Evolutionary conservation across 2,888 invertebrate species (phyloP), one percentile per base, ranked within the genome.

Genomic region (Melanargia galathea): DNA sequence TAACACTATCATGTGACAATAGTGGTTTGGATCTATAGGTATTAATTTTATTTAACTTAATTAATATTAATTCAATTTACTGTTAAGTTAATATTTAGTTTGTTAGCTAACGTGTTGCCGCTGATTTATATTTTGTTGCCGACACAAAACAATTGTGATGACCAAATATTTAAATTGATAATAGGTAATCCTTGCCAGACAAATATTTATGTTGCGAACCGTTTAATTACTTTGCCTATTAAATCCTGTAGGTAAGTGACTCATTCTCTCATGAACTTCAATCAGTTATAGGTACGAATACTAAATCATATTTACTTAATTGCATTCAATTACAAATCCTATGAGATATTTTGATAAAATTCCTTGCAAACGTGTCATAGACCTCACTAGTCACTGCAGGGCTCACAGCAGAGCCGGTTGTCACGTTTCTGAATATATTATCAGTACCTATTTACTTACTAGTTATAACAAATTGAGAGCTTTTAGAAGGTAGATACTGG

Each of bases 391-490:
- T 10, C 16, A n/a, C 4, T 7, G n/a, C n/a, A n/a, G n/a, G n/a
- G 16, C 40, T 1, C 16, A n/a, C n/a, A 40, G 40, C 7, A 7
- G 1, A 49, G 24, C 26, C 24, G 48, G 48, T 26, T 49, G 48
- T 49, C 48, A 49, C 48, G 48, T 49, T 49, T 49, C 26, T 16
- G 26, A 26, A 49, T 49, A 49, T 26, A 49, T 49, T 26, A 49
- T n/a, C n/a, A n/a, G n/a, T n/a, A n/a, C n/a, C n/a, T 16, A 26
- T 26, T 24, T 49, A 24, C 8, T 43, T 40, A 8, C 43, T 43
- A 43, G 3, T 5, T 26, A 49, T 49, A 26, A 49, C 48, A 49
- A 49, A 49, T 49, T 49, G 26, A n/a, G 13, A 26, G 24, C n/a
- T 26, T 22, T n/a, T 49, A 1, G 5, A 49, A 16, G n/a, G 16